Percentiles rank a stretch among this genome's conserved stretches.
Conservation (phyloP, 2,888 invertebrate species). For the Slavum lentiscoides region DNA sequence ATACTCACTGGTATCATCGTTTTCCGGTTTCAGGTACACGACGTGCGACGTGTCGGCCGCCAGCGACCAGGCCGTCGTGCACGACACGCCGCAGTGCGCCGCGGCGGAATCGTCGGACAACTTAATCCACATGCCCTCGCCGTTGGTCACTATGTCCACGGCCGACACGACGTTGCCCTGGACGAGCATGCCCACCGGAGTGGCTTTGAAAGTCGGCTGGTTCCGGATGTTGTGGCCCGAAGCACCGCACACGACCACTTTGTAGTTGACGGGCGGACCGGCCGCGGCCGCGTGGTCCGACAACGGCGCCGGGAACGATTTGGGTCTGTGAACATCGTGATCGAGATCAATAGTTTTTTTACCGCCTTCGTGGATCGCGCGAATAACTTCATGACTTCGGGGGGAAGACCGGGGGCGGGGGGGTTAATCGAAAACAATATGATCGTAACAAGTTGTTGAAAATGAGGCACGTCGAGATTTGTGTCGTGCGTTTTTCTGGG, state of each 20-base stretch:
- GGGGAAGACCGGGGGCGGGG: no score
- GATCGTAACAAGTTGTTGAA: no score
- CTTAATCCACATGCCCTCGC: slow-evolving; percentile 71
- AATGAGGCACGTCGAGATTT: no score
- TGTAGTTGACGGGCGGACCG: slow-evolving; percentile 61
- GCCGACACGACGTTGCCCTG: slow-evolving; percentile 70
- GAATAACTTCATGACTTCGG: no score
- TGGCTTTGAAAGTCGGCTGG: slow-evolving; percentile 70
- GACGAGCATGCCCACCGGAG: slow-evolving; percentile 72
- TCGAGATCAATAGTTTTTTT: no score
- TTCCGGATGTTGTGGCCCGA: slow-evolving; percentile 76
- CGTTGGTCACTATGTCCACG: slow-evolving; percentile 68
- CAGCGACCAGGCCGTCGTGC: slow-evolving; percentile 73
- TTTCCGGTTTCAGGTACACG: slow-evolving; percentile 63
- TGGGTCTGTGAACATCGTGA: no score
- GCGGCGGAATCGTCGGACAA: slow-evolving; percentile 67
- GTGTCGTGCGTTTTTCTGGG: no score
- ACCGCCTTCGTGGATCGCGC: no score
- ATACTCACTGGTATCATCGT: no score
- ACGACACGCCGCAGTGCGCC: slow-evolving; percentile 69
- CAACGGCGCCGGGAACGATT: not conserved
- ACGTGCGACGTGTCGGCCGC: slow-evolving; percentile 69
- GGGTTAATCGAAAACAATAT: no score
- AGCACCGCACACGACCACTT: slow-evolving; percentile 74
- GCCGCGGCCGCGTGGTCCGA: slow-evolving; percentile 59